These are phyloP conservation scores for Sebastes matsubarae DNA, from an alignment of 2,797 vertebrate species.

Conservation along the genomic window DNA sequence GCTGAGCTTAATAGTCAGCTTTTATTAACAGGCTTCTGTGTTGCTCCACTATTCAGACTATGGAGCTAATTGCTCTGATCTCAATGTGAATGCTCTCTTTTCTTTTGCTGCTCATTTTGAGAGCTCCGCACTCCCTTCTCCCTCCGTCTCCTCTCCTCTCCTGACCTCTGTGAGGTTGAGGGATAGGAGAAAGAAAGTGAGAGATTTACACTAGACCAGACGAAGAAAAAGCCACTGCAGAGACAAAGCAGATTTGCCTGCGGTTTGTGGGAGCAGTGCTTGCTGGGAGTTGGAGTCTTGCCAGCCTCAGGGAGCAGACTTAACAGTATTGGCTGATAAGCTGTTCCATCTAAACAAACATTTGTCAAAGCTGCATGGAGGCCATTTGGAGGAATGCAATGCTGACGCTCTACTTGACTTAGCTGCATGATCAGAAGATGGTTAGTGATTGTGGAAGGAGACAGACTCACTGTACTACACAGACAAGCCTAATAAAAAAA, in stretches of 20 bases:
- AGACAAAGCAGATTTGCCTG: constrained; percentile 54
- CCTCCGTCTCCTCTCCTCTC: background rate
- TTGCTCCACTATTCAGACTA: constrained; percentile 33
- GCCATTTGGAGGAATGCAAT: constrained; percentile 25
- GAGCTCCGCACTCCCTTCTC: background rate
- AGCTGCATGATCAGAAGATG: background rate
- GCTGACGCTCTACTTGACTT: background rate
- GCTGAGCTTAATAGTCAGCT: constrained; percentile 44
- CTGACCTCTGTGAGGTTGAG: constrained; percentile 11
- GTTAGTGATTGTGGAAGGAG: background rate
- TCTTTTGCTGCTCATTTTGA: constrained; percentile 43
- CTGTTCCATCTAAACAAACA: constrained; percentile 50
- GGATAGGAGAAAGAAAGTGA: constrained; percentile 24
- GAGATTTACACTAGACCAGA: constrained; percentile 20
- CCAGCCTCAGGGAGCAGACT: constrained; percentile 26
- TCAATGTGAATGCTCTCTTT: constrained; percentile 36
- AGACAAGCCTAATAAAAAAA: background rate
- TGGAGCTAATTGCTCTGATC: constrained; percentile 61
- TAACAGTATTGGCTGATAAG: constrained; percentile 46
- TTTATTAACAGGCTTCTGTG: constrained; percentile 53
- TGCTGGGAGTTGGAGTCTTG: constrained; percentile 54
- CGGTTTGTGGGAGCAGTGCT: constrained; percentile 38
- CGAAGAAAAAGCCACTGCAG: constrained; percentile 29
- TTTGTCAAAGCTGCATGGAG: constrained; percentile 46
- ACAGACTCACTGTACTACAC: background rate